Conservation (phyloP, 2,113 vertebrate species). For the Morone saxatilis region DNA sequence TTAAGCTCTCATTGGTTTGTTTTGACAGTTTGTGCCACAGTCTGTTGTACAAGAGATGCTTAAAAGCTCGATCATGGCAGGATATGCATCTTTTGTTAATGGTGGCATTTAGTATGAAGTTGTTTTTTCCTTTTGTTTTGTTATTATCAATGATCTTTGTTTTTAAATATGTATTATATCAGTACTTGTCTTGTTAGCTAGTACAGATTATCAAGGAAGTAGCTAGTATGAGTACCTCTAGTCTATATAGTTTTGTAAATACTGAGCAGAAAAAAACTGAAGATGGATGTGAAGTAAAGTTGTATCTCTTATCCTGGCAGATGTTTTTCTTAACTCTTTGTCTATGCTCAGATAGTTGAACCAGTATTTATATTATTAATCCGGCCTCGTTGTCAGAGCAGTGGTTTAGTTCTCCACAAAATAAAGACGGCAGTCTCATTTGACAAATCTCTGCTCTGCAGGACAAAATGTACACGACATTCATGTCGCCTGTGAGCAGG, state of each 20-base stretch:
- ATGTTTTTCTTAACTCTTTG: conserved; percentile 69
- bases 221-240: conserved; percentile 82
- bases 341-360: conserved; percentile 70
- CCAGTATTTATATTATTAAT: conserved; percentile 73
- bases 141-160: conserved; percentile 66
- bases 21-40: conserved; percentile 39
- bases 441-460: conserved; percentile 22
- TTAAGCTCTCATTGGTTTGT: conserved; percentile 49
- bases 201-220: conserved; percentile 80
- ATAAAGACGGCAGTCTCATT: neutral
- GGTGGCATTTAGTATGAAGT: conserved; percentile 62
- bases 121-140: conserved; percentile 31
- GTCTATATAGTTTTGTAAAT: conserved; percentile 83
- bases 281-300: conserved; percentile 74
- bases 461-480: neutral
- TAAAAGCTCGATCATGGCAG: conserved; percentile 37
- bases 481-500: conserved; percentile 11
- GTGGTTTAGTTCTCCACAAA: conserved; percentile 35
- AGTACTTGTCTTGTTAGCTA: conserved; percentile 82
- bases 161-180: conserved; percentile 77
- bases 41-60: conserved; percentile 3
- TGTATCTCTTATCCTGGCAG: conserved; percentile 65
- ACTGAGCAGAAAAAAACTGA: conserved; percentile 69
- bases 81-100: conserved; percentile 44
- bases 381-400: conserved; percentile 31